These are phyloP conservation scores for Halcyon senegalensis DNA, from an alignment of 2,113 vertebrate species.

Conservation along the genomic window DNA sequence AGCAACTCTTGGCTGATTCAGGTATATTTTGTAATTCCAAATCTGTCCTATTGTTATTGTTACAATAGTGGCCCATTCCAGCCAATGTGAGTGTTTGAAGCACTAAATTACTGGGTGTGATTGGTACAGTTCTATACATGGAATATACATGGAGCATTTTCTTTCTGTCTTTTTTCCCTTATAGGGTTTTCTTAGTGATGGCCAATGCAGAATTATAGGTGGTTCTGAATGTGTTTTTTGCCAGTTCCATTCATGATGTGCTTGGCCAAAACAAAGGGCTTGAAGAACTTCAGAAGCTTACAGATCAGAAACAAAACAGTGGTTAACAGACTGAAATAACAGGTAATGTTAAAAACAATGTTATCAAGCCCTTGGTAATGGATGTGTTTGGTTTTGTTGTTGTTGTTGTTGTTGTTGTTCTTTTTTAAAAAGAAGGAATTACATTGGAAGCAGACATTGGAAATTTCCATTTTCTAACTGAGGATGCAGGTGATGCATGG, in stretches of 20 bases:
- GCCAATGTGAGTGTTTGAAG: background rate
- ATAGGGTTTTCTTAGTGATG: background rate
- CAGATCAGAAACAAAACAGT: background rate
- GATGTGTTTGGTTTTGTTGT: background rate
- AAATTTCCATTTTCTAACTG: background rate
- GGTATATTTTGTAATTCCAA: background rate
- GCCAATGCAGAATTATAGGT: background rate
- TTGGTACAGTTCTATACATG: background rate
- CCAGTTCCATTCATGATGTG: accelerated
- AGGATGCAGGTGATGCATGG: background rate
- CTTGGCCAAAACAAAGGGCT: background rate
- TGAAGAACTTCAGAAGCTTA: background rate
- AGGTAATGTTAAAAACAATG: background rate
- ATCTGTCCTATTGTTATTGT: background rate
- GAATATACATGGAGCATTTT: accelerated
- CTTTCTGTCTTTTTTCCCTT: background rate
- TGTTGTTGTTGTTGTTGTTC: background rate
- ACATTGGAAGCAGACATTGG: background rate
- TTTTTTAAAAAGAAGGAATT: background rate
- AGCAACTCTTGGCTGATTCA: background rate
- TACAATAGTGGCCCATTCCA: accelerated
- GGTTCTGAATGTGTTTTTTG: background rate
- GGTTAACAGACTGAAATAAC: background rate
- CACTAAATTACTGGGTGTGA: background rate
- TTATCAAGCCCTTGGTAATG: background rate